phyloP scores from a whole-genome alignment of 2,888 invertebrate genomes.

The Rapana venosa region DNA sequence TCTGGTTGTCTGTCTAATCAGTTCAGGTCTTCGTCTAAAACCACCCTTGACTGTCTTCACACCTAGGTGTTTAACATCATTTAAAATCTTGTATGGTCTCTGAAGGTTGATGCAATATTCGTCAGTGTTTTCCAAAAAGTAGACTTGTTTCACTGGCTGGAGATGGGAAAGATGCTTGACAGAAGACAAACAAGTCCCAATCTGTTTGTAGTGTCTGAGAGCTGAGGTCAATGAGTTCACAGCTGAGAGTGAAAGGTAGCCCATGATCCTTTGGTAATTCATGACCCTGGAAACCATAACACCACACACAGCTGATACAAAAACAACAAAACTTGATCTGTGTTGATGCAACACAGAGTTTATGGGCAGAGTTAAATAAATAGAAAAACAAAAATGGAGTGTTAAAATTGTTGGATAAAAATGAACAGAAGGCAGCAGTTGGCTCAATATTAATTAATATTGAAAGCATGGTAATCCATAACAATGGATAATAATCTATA shows the following conservation, averaged over 20 bases:
- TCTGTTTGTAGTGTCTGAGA: neutral
- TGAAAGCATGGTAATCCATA: too few species aligned
- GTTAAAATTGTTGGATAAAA: too few species aligned
- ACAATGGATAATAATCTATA: too few species aligned
- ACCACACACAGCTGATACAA: neutral
- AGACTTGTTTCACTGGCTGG: constrained; percentile 11
- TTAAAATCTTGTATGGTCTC: constrained; percentile 31
- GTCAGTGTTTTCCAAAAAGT: constrained; percentile 34
- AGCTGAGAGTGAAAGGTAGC: neutral
- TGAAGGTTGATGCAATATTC: constrained; percentile 1
- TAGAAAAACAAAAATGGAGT: too few species aligned
- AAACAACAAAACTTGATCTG: too few species aligned
- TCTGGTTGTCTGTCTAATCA: constrained; percentile 32
- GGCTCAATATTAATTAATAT: too few species aligned
- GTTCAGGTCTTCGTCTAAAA: constrained; percentile 50
- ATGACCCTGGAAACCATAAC: neutral
- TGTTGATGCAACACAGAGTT: too few species aligned
- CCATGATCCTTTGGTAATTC: neutral
- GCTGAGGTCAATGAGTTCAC: neutral
- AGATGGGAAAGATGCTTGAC: neutral
- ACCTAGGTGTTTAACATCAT: constrained; percentile 41
- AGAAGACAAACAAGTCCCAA: neutral
- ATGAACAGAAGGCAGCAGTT: too few species aligned
- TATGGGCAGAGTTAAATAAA: too few species aligned
- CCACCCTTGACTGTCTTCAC: constrained; percentile 49